Conservation (phyloP, 2,888 invertebrate species). For the Catocala nupta region DNA sequence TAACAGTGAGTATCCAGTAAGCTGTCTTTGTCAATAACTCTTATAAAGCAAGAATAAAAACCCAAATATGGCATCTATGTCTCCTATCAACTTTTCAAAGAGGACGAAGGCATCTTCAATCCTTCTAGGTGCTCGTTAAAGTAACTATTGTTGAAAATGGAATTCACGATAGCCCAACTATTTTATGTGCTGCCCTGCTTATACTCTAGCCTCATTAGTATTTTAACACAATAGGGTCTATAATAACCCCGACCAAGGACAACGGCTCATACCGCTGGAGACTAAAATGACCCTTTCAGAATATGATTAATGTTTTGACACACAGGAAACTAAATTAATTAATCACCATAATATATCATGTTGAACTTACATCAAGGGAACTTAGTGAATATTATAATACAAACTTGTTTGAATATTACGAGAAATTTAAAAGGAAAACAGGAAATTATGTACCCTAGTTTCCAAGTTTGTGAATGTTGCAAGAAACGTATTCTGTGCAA, state of each 20-base stretch:
- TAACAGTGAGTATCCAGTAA: too few relatives aligned
- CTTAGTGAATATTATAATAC: slow-evolving; percentile 10
- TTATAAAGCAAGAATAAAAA: too few relatives aligned
- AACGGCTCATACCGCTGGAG: slow-evolving; percentile 7
- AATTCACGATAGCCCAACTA: background rate
- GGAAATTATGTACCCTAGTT: too few relatives aligned
- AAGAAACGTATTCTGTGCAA: too few relatives aligned
- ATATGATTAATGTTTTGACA: slow-evolving; percentile 17
- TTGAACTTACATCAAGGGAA: slow-evolving; percentile 6
- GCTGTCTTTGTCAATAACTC: too few relatives aligned
- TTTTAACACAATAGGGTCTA: slow-evolving; percentile 9
- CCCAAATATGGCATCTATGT: too few relatives aligned
- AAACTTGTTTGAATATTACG: slow-evolving; percentile 5
- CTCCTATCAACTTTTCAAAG: too few relatives aligned
- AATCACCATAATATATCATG: slow-evolving; percentile 19
- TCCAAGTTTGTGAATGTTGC: too few relatives aligned
- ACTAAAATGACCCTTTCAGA: slow-evolving; percentile 23
- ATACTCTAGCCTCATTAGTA: slow-evolving; percentile 5
- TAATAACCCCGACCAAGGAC: slow-evolving; percentile 4
- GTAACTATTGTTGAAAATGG: background rate
- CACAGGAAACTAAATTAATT: slow-evolving; percentile 25
- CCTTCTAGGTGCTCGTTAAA: too few relatives aligned
- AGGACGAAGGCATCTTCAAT: too few relatives aligned
- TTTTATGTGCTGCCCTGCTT: background rate
- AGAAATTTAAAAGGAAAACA: background rate